A percentile compares a stretch with the other conserved stretches of the same genome.
phyloP scores from a whole-genome alignment of 2,888 invertebrate genomes.

The Erebia palarica region DNA sequence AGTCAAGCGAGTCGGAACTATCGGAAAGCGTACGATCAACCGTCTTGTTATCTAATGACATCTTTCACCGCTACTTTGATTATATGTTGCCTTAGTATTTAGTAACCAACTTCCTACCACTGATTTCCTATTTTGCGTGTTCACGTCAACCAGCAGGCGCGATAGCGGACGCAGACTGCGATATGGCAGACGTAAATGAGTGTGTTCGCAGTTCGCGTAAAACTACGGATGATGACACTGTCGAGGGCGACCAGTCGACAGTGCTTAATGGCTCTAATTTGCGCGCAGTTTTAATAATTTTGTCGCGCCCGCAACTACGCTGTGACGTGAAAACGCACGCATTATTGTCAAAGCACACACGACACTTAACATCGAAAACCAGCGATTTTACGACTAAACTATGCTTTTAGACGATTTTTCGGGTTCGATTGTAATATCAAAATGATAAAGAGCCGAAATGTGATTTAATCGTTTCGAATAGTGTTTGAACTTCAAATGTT shows the following conservation, averaged over 20 bases:
- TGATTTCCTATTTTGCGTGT: conserved; percentile 2
- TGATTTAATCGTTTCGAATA: not conserved
- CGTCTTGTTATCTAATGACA: conserved; percentile 35
- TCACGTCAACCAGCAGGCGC: too few relatives aligned
- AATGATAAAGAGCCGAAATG: not conserved
- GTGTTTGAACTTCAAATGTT: not conserved
- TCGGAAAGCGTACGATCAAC: conserved; percentile 39
- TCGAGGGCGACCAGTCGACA: too few relatives aligned
- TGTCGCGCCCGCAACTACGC: too few relatives aligned
- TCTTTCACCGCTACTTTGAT: conserved; percentile 25
- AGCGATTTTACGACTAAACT: not conserved
- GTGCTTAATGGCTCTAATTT: too few relatives aligned
- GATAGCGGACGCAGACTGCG: too few relatives aligned
- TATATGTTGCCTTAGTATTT: conserved; percentile 26
- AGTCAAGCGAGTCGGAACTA: conserved; percentile 36
- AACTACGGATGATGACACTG: too few relatives aligned
- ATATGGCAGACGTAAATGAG: too few relatives aligned
- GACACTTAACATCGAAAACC: not conserved
- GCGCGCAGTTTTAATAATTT: too few relatives aligned
- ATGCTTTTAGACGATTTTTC: not conserved
- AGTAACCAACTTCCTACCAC: conserved; percentile 29
- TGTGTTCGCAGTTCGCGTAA: too few relatives aligned
- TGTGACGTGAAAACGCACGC: too few relatives aligned
- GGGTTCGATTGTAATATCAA: not conserved
- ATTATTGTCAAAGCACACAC: not conserved